Base-by-base conservation (phyloP, 2,888 invertebrate genomes). In the Mythimna vitellina region DNA sequence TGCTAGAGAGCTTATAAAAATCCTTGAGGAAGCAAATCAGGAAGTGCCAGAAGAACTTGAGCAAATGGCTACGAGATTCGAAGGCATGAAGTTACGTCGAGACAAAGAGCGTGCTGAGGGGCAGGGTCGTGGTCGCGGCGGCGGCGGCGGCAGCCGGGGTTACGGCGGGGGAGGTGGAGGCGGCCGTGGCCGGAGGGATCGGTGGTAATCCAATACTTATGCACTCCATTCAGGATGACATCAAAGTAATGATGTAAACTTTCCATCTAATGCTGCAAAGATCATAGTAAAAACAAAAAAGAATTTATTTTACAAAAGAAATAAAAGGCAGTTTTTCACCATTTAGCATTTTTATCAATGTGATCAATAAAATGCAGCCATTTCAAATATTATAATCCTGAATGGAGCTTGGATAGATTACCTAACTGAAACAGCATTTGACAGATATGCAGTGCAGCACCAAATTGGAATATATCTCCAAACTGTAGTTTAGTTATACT, bases 11-110 rank as follows among this genome's bases (percentile, higher is more conserved):
- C 95, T 99, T 5, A 99, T 99, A 54, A 96, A 97, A 64, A 99
- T 99, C 76, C 93, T 99, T 66, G 97, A 98, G 88, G 99, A 99
- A 93, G 99, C 99, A 3, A 96, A 97, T 81, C 99, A 99, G 96
- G 97, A 97, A 86, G 97, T 99, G 17, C 99, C 99, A 0, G 96
- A 97, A 17, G 98, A 98, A 85, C 92, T 99, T 56, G 94, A 96
- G 46, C 92, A 96, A 25, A 99, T 99, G 99, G 97, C 98, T 1
- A 94, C 97, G 29, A 96, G 99, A 42, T 98, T 97, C 90, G 96
- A 97, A 35, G 97, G 96, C 0, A 97, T 97, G 97, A 97, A 97
- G 84, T 94, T 97, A 69, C 97, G 97, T 65, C 95, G 96, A 62
- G 97, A 97, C 0, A 93, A 93, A 17, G 97, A 97, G 73, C 96